phyloP scores from a whole-genome alignment of 2,888 invertebrate genomes.

The Lithophane socia region DNA sequence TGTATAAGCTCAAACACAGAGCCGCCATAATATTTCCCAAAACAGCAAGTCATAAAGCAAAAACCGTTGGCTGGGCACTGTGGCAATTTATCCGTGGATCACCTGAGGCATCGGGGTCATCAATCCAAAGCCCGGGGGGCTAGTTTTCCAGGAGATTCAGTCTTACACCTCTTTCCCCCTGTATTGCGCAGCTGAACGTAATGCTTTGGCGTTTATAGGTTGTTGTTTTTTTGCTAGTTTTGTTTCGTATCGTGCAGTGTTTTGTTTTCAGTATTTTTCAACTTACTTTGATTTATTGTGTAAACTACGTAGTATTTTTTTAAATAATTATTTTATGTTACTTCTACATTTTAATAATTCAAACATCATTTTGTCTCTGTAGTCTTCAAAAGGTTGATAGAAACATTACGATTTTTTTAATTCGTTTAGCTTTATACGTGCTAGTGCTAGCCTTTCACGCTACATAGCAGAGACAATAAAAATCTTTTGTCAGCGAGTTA shows the following conservation, averaged over 20 bases:
- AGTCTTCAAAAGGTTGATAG: too few relatives aligned
- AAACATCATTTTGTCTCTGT: too few relatives aligned
- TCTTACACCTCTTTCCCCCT: slow-evolving; percentile 74
- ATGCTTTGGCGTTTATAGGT: slow-evolving; percentile 62
- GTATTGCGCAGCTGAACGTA: slow-evolving; percentile 77
- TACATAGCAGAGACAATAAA: not conserved
- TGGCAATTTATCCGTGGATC: slow-evolving; percentile 77
- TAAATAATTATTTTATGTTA: not conserved
- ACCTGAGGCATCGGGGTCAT: slow-evolving; percentile 84
- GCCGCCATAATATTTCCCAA: slow-evolving; percentile 63
- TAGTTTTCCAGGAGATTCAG: slow-evolving; percentile 80
- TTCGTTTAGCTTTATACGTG: too few relatives aligned
- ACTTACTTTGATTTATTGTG: not conserved
- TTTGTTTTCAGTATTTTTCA: not conserved
- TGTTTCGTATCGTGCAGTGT: slow-evolving; percentile 2
- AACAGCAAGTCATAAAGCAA: slow-evolving; percentile 71
- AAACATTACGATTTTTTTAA: too few relatives aligned
- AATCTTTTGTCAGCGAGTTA: not conserved
- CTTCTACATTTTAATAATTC: not conserved
- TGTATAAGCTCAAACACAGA: slow-evolving; percentile 24
- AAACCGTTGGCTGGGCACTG: slow-evolving; percentile 65
- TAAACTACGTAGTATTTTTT: not conserved
- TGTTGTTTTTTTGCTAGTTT: slow-evolving; percentile 22
- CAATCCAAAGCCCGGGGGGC: slow-evolving; percentile 83
- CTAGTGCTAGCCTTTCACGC: not conserved